phyloP scores from a whole-genome alignment of 2,113 vertebrate species.

The Seriola rivoliana region DNA sequence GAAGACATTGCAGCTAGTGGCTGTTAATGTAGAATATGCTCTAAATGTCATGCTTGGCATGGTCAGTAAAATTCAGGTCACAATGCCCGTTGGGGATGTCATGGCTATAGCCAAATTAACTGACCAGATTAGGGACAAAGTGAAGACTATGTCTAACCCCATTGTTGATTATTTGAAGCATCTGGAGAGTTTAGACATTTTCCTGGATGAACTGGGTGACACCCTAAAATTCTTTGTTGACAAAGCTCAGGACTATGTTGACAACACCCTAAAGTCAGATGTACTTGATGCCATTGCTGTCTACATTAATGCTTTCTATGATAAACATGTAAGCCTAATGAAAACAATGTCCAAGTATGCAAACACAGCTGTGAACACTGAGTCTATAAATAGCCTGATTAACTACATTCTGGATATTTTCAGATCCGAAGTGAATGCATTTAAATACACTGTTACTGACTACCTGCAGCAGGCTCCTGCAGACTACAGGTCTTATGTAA shows the following conservation, averaged over 20 bases:
- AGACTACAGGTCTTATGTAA: slow-evolving; percentile 75
- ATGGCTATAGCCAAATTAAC: background rate
- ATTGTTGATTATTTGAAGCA: background rate
- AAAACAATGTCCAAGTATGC: slow-evolving; percentile 69
- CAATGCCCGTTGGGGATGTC: background rate
- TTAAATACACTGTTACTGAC: slow-evolving; percentile 72
- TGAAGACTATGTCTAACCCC: background rate
- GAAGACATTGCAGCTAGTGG: background rate
- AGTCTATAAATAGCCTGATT: background rate
- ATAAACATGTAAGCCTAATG: slow-evolving; percentile 33
- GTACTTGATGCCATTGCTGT: slow-evolving; percentile 46
- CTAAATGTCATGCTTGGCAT: background rate
- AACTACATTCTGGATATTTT: slow-evolving; percentile 26
- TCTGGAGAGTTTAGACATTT: background rate
- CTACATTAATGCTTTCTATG: slow-evolving; percentile 70
- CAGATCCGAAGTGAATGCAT: slow-evolving; percentile 63
- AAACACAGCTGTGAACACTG: slow-evolving; percentile 62
- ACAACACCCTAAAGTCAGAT: background rate
- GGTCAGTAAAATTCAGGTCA: background rate
- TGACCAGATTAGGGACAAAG: background rate
- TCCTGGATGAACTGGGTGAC: background rate
- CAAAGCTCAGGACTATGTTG: background rate
- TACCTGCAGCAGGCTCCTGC: slow-evolving; percentile 76
- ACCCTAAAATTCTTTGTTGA: background rate
- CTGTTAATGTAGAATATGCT: background rate